Evolutionary conservation across 1,140 invertebrate species (phyloP).

Genomic region (Atopsyche davidsoni): DNA sequence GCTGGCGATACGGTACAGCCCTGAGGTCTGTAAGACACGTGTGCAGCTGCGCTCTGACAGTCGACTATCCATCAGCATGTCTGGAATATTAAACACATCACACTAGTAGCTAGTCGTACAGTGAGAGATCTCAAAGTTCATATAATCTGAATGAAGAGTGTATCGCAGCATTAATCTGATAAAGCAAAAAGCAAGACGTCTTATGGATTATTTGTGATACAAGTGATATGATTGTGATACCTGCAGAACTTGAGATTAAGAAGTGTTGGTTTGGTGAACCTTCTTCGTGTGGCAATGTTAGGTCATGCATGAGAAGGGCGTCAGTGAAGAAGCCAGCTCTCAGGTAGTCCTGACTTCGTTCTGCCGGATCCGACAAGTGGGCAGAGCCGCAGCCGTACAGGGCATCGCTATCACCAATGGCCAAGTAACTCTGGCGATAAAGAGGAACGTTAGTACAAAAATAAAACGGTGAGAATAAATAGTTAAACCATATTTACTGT

Average conservation of each 20-base stretch:
- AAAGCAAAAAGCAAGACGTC: too few relatives aligned
- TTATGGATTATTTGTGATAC: too few relatives aligned
- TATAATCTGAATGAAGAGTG: too few relatives aligned
- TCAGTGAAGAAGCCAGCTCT: conserved; percentile 37
- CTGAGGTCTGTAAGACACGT: conserved; percentile 37
- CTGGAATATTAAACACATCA: too few relatives aligned
- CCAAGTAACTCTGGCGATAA: conserved; percentile 37
- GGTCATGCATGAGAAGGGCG: conserved; percentile 39
- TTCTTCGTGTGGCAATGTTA: conserved; percentile 33
- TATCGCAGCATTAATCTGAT: too few relatives aligned
- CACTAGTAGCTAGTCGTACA: too few relatives aligned
- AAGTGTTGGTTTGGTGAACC: not conserved
- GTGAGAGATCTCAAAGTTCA: too few relatives aligned
- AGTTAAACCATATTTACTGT: too few relatives aligned
- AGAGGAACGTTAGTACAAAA: not conserved
- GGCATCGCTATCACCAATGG: conserved; percentile 43
- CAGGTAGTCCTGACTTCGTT: conserved; percentile 38
- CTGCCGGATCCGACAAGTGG: conserved; percentile 38
- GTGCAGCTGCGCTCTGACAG: conserved; percentile 26
- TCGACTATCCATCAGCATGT: too few relatives aligned
- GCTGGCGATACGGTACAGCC: conserved; percentile 42
- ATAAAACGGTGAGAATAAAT: too few relatives aligned
- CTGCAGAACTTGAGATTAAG: too few relatives aligned
- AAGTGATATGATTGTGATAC: too few relatives aligned
- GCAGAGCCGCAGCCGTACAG: conserved; percentile 43